Percentiles rank a stretch among this genome's conserved stretches.
Evolutionary conservation across 2,113 vertebrate species (phyloP).

Genomic region (Hipposideros armiger): DNA sequence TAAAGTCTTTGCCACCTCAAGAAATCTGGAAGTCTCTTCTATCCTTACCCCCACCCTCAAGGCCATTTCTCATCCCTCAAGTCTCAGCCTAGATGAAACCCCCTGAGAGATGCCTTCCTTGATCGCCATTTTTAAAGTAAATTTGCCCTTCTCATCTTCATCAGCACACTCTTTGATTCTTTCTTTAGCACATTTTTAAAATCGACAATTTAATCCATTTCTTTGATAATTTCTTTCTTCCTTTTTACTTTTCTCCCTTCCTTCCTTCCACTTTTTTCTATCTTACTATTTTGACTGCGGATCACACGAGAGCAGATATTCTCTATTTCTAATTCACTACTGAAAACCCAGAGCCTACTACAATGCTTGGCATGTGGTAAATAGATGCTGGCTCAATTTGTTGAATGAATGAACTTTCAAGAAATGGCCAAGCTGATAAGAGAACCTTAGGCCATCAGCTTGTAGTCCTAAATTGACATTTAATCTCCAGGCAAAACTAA

Average conservation of each 20-base stretch:
- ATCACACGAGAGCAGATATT: not conserved
- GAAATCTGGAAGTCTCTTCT: not conserved
- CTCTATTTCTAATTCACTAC: not conserved
- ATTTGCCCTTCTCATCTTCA: not conserved
- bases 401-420: not conserved
- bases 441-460: not conserved
- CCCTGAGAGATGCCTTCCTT: not conserved
- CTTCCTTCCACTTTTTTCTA: not conserved
- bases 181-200: not conserved
- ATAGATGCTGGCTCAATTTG: not conserved
- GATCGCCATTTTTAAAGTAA: not conserved
- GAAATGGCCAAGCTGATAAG: not conserved
- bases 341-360: not conserved
- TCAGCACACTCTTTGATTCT: not conserved
- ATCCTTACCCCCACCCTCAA: rapidly evolving
- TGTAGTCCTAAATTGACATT: not conserved
- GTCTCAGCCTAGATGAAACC: not conserved
- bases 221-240: not conserved
- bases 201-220: not conserved
- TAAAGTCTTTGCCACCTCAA: not conserved
- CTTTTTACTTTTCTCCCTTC: not conserved
- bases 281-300: not conserved
- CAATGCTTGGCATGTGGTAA: not conserved
- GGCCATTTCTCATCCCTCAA: not conserved
- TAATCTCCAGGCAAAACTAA: not conserved